phyloP scores from a whole-genome alignment of 2,888 invertebrate genomes.

The Creontiades dilutus region DNA sequence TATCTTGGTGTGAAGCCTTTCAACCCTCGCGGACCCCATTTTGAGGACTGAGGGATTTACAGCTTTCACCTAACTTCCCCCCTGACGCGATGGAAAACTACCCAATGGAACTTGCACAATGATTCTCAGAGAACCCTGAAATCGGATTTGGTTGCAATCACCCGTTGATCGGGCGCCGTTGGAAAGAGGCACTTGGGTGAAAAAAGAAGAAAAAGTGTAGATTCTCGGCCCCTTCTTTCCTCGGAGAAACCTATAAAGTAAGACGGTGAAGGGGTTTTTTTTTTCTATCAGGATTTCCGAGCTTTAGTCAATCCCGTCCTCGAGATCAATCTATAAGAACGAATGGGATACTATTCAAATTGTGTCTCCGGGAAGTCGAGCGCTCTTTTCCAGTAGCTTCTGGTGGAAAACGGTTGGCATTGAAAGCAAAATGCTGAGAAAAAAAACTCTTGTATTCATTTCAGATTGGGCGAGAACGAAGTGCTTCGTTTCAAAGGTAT shows the following conservation, averaged over 20 bases:
- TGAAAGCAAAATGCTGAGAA: background rate
- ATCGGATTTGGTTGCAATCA: constrained; percentile 15
- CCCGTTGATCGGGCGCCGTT: background rate
- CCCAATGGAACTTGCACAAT: too few species aligned
- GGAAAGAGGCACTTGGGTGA: background rate
- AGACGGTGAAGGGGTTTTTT: constrained; percentile 8
- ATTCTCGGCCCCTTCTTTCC: background rate
- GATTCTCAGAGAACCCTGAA: too few species aligned
- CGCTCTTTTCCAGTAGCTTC: background rate
- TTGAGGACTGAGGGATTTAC: too few species aligned
- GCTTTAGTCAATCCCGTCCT: constrained; percentile 28
- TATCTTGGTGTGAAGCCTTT: too few species aligned
- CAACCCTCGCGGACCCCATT: too few species aligned
- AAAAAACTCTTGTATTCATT: background rate
- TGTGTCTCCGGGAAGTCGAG: constrained; percentile 12
- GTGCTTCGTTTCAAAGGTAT: background rate
- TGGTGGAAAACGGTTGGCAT: background rate
- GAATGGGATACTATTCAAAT: constrained; percentile 35
- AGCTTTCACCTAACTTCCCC: too few species aligned
- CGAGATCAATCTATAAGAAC: constrained; percentile 30
- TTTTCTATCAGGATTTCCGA: constrained; percentile 32
- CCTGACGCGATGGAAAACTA: too few species aligned
- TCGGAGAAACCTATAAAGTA: constrained; percentile 4
- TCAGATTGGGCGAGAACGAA: background rate
- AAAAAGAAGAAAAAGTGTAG: constrained; percentile 6